phyloP scores from a whole-genome alignment of 2,888 invertebrate genomes.

The Euphydryas editha region DNA sequence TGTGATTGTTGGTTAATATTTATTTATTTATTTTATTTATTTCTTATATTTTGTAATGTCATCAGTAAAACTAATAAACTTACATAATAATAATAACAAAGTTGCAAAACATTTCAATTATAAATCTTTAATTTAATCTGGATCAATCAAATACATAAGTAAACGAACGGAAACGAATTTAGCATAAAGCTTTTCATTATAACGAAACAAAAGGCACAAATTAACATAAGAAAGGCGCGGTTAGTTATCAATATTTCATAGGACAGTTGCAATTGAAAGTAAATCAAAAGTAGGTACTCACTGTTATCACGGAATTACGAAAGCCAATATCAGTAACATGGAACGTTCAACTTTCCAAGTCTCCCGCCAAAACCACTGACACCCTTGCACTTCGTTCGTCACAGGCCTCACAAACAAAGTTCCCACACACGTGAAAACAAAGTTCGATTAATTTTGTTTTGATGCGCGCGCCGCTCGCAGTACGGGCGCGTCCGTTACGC shows the following conservation, averaged over 20 bases:
- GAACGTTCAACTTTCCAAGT: constrained; percentile 55
- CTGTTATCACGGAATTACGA: constrained; percentile 78
- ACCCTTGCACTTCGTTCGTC: constrained; percentile 55
- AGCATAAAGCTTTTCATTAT: constrained; percentile 9
- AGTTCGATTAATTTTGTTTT: constrained; percentile 55
- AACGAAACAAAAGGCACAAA: constrained; percentile 24
- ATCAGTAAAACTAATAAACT: too few species aligned
- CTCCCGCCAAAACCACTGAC: constrained; percentile 62
- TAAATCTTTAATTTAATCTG: too few species aligned
- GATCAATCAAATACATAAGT: neutral
- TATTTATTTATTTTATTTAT: too few species aligned
- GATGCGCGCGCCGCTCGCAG: constrained; percentile 59
- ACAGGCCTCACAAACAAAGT: constrained; percentile 49
- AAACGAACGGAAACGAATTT: neutral
- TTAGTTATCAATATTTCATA: constrained; percentile 31
- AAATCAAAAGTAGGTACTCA: constrained; percentile 63
- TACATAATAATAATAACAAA: too few species aligned
- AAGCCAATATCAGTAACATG: constrained; percentile 63
- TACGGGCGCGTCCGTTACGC: constrained; percentile 68
- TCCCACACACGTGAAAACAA: constrained; percentile 53
- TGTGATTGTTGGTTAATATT: too few species aligned
- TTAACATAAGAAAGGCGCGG: constrained; percentile 29
- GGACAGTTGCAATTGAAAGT: constrained; percentile 42
- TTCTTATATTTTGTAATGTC: too few species aligned
- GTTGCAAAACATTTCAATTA: too few species aligned